Evolutionary conservation across 2,797 vertebrate species (phyloP), one percentile per base, ranked within the genome.

Genomic region (Malacoctenus gilli): DNA sequence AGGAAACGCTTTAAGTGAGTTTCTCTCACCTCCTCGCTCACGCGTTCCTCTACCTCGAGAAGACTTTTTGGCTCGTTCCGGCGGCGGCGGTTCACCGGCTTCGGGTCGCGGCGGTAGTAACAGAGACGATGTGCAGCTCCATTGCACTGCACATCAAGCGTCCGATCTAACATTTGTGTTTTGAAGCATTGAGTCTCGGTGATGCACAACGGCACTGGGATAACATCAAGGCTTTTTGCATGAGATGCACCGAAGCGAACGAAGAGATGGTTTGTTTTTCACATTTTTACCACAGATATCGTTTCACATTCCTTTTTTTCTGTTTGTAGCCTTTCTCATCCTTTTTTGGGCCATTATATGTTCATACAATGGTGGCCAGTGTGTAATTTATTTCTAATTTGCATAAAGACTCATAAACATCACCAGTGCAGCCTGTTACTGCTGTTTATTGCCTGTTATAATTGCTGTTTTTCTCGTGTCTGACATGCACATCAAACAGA

Each of bases 81-180:
- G 54, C 36, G 14, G 71, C 25, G 52, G 72, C 11, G 71, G 78
- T 80, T 79, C 83, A 81, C 15, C 52, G 65, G 72, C 77, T 57
- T 19, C 38, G 50, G 79, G 82, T 86, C 82, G 79, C 36, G 11
- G 42, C 36, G 49, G 59, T 74, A 50, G 59, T 40, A 72, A 60
- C 61, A 21, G 55, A 80, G 79, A 72, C 25, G 22, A 58, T 31
- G 71, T 76, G 80, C 85, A 77, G 86, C 86, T 82, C 75, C 81
- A 89, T 85, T 90, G 72, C 84, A 83, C 75, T 77, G 79, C 84
- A 87, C 76, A 89, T 90, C 48, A 85, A 87, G 84, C 87, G 56
- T 82, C 69, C 42, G 36, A 59, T 86, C 75, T 72, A 86, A 89
- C 75, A 74, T 87, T 89, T 89, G 64, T 85, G 90, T 89, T 90